phyloP scores from a whole-genome alignment of 1,140 invertebrate genomes.

The Sitobion miscanthi region DNA sequence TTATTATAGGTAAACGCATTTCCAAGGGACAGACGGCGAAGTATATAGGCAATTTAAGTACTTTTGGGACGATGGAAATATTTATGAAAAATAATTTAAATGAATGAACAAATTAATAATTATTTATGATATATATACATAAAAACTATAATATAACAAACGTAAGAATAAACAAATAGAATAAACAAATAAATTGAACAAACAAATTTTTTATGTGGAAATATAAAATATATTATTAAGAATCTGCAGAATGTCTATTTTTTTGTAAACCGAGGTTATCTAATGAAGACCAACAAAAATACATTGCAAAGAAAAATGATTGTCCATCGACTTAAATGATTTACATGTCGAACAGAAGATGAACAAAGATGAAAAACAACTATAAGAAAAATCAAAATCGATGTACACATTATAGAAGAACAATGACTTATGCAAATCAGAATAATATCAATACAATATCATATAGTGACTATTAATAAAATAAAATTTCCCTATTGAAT shows the following conservation, averaged over 20 bases:
- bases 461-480: not conserved
- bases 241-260: not conserved
- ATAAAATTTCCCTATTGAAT: not conserved
- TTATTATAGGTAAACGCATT: not conserved
- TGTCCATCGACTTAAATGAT: not conserved
- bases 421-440: not conserved
- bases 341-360: not conserved
- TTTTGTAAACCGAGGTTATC: not conserved
- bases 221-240: not conserved
- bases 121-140: not conserved
- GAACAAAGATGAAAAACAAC: not conserved
- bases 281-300: constrained; percentile 23
- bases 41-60: constrained; percentile 34
- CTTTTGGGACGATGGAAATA: not conserved
- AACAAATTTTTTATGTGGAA: not conserved
- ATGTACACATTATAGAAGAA: not conserved
- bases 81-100: not conserved
- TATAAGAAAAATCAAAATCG: not conserved
- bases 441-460: not conserved
- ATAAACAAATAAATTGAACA: not conserved
- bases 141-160: not conserved
- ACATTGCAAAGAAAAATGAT: not conserved
- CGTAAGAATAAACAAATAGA: not conserved
- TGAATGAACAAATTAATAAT: not conserved
- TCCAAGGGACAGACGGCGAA: constrained; percentile 18